Base-by-base conservation (phyloP, 2,113 vertebrate species). In the Chamaetylas fuelleborni region DNA sequence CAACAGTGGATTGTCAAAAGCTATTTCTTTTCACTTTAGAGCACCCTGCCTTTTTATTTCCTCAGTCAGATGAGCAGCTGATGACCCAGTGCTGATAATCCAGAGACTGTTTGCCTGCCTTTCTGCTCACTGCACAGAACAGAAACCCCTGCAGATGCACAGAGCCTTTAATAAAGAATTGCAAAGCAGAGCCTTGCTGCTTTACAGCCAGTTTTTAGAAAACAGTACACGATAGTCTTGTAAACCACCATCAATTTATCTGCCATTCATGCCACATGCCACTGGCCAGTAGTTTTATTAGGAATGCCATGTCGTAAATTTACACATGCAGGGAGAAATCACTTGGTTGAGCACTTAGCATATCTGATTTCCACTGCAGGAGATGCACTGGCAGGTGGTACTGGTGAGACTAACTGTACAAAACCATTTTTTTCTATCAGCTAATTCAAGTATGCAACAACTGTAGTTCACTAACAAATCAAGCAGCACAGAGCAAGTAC, bases 11-110 rank as follows among this genome's bases (percentile, higher is more conserved):
- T 60, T 94, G 85, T 94, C 86, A 92, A 81, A 96, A 93, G 72
- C 89, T 81, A 86, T 95, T 95, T 70, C 80, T 95, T 95, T 91
- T 86, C 83, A 62, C 45, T 96, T 92, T 88, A 77, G 48, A 92
- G 47, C 67, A 81, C 51, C 33, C 58, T 65, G 85, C 50, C 62
- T 87, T 94, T 94, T 95, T 88, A 92, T 93, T 93, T 97, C 51
- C 58, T 92, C 91, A 72, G 85, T 92, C 79, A 81, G 62, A 90
- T 50, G 58, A 94, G 58, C 92, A 94, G 88, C 85, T 88, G 90
- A 95, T 93, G 78, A 93, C 42, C 76, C 81, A 86, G n/a, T 43
- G 66, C 34, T 9, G 6, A 43, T 42, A 54, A 90, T 79, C 42
- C 81, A 89, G 60, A 81, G 47, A 56, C n/a, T 56, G 42, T 58